Percentiles rank a stretch among this genome's conserved stretches.
These are phyloP conservation scores for Akabosia matsudoensis DNA, from an alignment of 1,140 invertebrate species.

Conservation along the genomic window DNA sequence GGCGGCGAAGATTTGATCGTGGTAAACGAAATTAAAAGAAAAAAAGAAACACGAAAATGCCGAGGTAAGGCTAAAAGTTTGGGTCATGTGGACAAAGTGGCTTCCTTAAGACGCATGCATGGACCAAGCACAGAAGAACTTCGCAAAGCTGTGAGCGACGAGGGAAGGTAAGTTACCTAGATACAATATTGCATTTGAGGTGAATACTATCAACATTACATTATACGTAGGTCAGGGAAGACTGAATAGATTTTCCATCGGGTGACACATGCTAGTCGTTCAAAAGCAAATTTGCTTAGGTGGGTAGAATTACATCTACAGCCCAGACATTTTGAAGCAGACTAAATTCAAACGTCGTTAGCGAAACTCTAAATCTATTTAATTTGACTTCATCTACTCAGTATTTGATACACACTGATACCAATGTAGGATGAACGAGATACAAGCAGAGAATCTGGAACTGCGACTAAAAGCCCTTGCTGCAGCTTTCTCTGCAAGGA, in stretches of 20 bases:
- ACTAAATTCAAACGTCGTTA: too few species aligned
- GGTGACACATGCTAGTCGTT: too few species aligned
- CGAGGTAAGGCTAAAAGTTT: not conserved
- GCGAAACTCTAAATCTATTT: not conserved
- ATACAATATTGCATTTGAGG: not conserved
- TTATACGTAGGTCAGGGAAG: not conserved
- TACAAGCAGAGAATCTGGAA: constrained; percentile 42
- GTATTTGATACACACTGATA: not conserved
- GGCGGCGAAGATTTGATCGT: not conserved
- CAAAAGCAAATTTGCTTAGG: too few species aligned
- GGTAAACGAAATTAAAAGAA: not conserved
- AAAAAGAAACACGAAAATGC: not conserved
- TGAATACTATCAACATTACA: not conserved
- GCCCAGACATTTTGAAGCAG: too few species aligned
- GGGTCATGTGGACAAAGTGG: not conserved
- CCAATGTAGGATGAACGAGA: constrained; percentile 15
- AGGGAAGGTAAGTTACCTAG: not conserved
- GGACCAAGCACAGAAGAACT: not conserved
- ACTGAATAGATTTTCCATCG: too few species aligned
- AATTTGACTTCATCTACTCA: not conserved
- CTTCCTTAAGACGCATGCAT: not conserved
- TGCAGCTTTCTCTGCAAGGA: constrained; percentile 59
- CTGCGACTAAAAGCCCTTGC: constrained; percentile 59
- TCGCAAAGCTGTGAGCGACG: constrained; percentile 7
- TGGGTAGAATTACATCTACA: too few species aligned